Percentiles rank a stretch among this genome's conserved stretches.
Conservation (phyloP, 2,797 vertebrate species). For the Esox lucius region DNA sequence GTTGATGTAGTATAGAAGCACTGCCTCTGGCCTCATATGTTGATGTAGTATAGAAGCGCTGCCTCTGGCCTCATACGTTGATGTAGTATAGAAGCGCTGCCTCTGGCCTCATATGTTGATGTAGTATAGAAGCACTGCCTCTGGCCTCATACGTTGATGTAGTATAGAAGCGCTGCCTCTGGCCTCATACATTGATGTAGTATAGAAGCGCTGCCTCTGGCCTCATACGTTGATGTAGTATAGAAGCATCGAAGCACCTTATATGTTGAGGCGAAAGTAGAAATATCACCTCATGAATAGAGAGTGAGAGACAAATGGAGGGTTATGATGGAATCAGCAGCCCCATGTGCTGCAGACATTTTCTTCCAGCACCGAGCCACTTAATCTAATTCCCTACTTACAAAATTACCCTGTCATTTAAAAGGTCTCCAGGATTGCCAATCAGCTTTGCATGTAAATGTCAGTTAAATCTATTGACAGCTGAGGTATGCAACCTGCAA, state of each 20-base stretch:
- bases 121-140: constrained; percentile 17
- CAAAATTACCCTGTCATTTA: constrained; percentile 38
- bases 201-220: no score
- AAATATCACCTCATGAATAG: constrained; percentile 25
- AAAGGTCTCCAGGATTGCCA: constrained; percentile 37
- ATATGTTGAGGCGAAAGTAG: constrained; percentile 31
- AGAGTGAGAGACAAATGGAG: background rate
- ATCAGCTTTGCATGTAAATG: constrained; percentile 43
- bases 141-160: no score
- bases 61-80: no score
- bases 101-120: no score
- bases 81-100: constrained; percentile 26
- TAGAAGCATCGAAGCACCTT: background rate
- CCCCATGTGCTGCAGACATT: constrained; percentile 23
- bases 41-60: constrained; percentile 27
- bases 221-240: constrained; percentile 40
- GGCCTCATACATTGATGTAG: no score
- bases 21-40: no score
- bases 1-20: constrained; percentile 26
- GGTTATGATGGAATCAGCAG: background rate
- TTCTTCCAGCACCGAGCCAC: constrained; percentile 28
- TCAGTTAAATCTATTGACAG: constrained; percentile 30
- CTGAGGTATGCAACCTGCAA: constrained; percentile 19
- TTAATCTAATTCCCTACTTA: constrained; percentile 38
- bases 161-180: constrained; percentile 19